Conservation (phyloP, 2,888 invertebrate genomes). For the Galeruca laticollis region DNA sequence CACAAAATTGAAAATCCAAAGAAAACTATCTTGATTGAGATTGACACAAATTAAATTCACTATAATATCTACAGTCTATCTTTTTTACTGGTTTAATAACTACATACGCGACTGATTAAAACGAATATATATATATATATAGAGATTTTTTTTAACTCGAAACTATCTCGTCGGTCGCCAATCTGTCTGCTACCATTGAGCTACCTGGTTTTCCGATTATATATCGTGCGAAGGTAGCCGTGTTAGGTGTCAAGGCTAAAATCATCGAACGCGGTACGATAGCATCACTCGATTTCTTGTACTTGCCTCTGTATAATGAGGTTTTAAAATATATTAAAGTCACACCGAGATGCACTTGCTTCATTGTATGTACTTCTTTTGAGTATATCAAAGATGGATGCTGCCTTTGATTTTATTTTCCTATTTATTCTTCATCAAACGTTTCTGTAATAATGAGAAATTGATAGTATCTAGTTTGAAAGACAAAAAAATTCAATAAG, state of each 20-base stretch:
- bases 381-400: too few relatives aligned
- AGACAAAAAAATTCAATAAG: too few relatives aligned
- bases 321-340: background rate
- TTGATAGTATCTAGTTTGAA: too few relatives aligned
- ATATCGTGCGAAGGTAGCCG: constrained; percentile 51
- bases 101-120: constrained; percentile 13
- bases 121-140: constrained; percentile 30
- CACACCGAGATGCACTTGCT: background rate
- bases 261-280: constrained; percentile 16
- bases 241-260: constrained; percentile 46
- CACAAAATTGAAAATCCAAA: background rate
- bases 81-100: constrained; percentile 14
- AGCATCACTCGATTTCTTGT: constrained; percentile 22
- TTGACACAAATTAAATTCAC: background rate
- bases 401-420: background rate
- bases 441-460: background rate
- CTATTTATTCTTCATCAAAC: background rate
- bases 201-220: constrained; percentile 54
- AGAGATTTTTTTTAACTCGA: constrained; percentile 3
- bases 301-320: constrained; percentile 10
- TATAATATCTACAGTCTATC: background rate
- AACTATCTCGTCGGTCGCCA: constrained; percentile 47
- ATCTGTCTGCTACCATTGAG: constrained; percentile 51
- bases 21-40: background rate
- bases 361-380: background rate